Evolutionary conservation across 1,140 invertebrate species (phyloP).

Genomic region (Tenebrio molitor): DNA sequence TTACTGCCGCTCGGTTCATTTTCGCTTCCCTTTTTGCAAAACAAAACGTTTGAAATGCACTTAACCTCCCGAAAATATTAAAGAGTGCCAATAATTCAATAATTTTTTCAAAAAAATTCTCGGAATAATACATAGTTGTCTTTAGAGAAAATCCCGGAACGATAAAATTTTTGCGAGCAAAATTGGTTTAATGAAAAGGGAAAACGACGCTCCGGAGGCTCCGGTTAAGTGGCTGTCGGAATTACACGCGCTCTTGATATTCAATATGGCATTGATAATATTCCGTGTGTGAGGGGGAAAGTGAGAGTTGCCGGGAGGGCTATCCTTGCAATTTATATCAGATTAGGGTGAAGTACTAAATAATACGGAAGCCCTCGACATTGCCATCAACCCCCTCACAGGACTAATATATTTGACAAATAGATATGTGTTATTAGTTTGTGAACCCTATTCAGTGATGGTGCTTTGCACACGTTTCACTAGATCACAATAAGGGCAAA

Average conservation of each 20-base stretch:
- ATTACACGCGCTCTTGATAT: slow-evolving; percentile 59
- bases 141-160: not conserved
- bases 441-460: slow-evolving; percentile 39
- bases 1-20: no score
- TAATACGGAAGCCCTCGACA: slow-evolving; percentile 62
- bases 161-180: not conserved
- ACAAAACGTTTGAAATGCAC: no score
- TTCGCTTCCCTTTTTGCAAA: no score
- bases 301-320: slow-evolving; percentile 55
- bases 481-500: not conserved
- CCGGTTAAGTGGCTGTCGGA: slow-evolving; percentile 54
- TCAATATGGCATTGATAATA: slow-evolving; percentile 55
- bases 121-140: no score
- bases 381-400: slow-evolving; percentile 56
- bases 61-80: no score
- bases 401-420: slow-evolving; percentile 64
- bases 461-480: slow-evolving; percentile 18
- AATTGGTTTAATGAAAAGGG: slow-evolving; percentile 8
- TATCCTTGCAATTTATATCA: slow-evolving; percentile 65
- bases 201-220: slow-evolving; percentile 8
- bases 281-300: slow-evolving; percentile 44
- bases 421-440: slow-evolving; percentile 64
- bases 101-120: no score
- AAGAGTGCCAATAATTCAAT: no score
- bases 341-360: slow-evolving; percentile 63